Conservation (phyloP, 2,888 invertebrate species). For the Chelonus formosanus region DNA sequence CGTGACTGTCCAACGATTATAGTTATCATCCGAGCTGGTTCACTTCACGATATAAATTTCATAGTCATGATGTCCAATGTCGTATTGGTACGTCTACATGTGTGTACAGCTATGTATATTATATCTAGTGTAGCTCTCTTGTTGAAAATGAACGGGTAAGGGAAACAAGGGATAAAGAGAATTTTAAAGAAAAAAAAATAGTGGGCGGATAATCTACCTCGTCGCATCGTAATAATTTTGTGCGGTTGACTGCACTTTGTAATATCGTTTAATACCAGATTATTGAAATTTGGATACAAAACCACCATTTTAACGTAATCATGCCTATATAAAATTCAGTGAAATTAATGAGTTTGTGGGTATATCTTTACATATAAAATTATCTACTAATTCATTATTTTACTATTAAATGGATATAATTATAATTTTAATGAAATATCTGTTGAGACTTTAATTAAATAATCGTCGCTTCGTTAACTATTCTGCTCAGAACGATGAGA, state of each 20-base stretch:
- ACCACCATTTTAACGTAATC: constrained; percentile 1
- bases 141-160: neutral
- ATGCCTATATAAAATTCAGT: constrained; percentile 9
- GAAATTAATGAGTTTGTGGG: constrained; percentile 11
- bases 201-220: constrained; percentile 21
- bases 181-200: constrained; percentile 1
- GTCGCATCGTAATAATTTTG: constrained; percentile 28
- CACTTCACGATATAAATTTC: constrained; percentile 20
- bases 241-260: constrained; percentile 29
- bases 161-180: constrained; percentile 4
- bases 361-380: neutral
- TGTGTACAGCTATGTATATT: neutral
- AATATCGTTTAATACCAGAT: constrained; percentile 32
- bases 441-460: no score
- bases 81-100: neutral
- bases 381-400: no score
- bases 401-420: no score
- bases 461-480: no score
- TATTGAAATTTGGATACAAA: constrained; percentile 31
- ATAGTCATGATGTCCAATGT: constrained; percentile 17
- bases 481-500: no score
- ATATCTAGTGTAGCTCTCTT: neutral
- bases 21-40: constrained; percentile 18
- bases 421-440: no score
- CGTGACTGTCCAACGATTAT: constrained; percentile 20